phyloP scores from a whole-genome alignment of 2,797 vertebrate genomes.

The Lerista edwardsae region DNA sequence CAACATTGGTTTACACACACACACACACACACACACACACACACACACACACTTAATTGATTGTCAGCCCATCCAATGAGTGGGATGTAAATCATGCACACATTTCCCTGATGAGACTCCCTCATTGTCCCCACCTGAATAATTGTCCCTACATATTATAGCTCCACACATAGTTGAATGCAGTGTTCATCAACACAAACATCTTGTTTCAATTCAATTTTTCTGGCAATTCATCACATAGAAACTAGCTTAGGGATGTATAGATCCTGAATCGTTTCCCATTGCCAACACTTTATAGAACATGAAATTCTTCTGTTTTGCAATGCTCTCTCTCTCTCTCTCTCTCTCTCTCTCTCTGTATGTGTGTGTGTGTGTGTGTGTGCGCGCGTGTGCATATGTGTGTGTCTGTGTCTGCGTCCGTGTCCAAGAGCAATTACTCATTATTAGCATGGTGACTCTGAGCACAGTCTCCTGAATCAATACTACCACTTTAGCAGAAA shows the following conservation, averaged over 20 bases:
- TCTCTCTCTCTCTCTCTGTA: too few relatives aligned
- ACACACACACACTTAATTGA: background rate
- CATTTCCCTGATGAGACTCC: background rate
- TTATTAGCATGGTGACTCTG: constrained; percentile 73
- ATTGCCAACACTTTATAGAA: constrained; percentile 33
- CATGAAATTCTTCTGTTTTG: constrained; percentile 49
- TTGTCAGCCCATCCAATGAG: background rate
- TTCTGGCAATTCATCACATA: constrained; percentile 26
- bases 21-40: too few relatives aligned
- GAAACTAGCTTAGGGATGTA: constrained; percentile 20
- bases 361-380: too few relatives aligned
- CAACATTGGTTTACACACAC: background rate
- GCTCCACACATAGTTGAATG: background rate
- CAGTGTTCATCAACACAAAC: background rate
- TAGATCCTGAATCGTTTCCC: constrained; percentile 27
- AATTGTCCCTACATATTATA: background rate
- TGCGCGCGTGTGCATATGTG: too few relatives aligned
- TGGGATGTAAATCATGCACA: background rate
- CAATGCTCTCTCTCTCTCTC: constrained; percentile 1
- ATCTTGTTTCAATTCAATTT: background rate
- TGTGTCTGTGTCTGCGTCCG: too few relatives aligned
- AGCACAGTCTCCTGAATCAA: constrained; percentile 74
- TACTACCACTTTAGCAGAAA: constrained; percentile 70
- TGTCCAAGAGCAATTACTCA: constrained; percentile 55
- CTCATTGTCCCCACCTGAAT: background rate